A percentile compares a stretch with the other conserved stretches of the same genome.
These are phyloP conservation scores for Altica lythri DNA, from an alignment of 2,888 invertebrate species.

Conservation along the genomic window DNA sequence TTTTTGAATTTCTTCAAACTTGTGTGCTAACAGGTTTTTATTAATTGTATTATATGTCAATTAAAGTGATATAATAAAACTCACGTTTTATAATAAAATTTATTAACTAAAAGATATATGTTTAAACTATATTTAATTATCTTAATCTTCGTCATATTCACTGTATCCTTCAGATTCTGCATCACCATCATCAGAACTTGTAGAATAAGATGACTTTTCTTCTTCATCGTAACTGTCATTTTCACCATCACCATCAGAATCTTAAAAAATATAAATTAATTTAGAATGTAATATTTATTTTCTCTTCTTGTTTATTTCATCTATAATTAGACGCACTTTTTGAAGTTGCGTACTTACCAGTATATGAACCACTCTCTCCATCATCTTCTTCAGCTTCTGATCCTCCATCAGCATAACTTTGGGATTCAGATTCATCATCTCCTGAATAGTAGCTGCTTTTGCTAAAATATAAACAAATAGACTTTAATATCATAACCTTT, in stretches of 20 bases:
- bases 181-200: slow-evolving; percentile 20
- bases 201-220: slow-evolving; percentile 15
- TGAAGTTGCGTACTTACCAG: slow-evolving; percentile 6
- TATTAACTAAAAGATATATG: slow-evolving; percentile 4
- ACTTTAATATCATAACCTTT: too few relatives aligned
- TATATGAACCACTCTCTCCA: slow-evolving; percentile 15
- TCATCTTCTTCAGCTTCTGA: slow-evolving; percentile 31
- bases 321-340: too few relatives aligned
- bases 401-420: slow-evolving; percentile 38
- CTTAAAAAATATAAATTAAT: too few relatives aligned
- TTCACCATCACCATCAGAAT: slow-evolving; percentile 32
- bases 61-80: background rate
- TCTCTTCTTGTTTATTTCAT: too few relatives aligned
- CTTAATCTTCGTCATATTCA: slow-evolving; percentile 12
- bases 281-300: too few relatives aligned
- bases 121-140: slow-evolving; percentile 3
- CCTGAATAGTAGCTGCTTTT: slow-evolving; percentile 17
- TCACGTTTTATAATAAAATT: slow-evolving; percentile 8
- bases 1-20: too few relatives aligned
- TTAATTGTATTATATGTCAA: too few relatives aligned
- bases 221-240: slow-evolving; percentile 21
- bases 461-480: too few relatives aligned
- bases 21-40: too few relatives aligned
- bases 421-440: slow-evolving; percentile 33
- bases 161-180: slow-evolving; percentile 27